phyloP scores from a whole-genome alignment of 2,113 vertebrate genomes.

The Prolemur simus region DNA sequence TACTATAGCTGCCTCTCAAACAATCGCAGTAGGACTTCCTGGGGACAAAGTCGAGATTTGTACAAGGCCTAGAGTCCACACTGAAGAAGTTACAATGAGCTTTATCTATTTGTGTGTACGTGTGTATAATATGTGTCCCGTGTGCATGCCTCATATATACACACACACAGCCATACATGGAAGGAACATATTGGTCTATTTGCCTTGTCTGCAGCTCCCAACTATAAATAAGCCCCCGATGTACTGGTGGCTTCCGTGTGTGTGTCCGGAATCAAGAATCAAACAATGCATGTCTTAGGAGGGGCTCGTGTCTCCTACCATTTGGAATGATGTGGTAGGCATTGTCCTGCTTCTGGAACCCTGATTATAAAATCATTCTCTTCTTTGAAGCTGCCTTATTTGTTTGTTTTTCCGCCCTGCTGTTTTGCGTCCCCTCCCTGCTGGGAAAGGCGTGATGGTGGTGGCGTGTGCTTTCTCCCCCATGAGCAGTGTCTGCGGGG shows the following conservation, averaged over 20 bases:
- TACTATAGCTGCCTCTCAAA: neutral
- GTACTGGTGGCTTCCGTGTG: neutral
- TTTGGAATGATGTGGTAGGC: neutral
- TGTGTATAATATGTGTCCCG: neutral
- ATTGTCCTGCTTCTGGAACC: neutral
- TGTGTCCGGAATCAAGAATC: neutral
- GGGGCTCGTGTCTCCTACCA: neutral
- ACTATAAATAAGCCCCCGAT: neutral
- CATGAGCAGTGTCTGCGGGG: neutral
- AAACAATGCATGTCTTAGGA: neutral
- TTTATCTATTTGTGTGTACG: neutral
- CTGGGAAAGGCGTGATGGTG: neutral
- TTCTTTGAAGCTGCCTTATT: neutral
- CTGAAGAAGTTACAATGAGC: neutral
- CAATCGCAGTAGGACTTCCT: rapidly evolving
- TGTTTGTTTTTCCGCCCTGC: neutral
- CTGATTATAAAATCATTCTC: neutral
- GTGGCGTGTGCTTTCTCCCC: neutral
- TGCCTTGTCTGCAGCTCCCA: neutral
- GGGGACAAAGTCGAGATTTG: neutral
- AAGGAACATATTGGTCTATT: neutral
- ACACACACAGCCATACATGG: neutral
- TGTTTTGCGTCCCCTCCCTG: neutral
- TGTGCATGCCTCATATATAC: neutral
- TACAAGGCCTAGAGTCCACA: neutral